phyloP scores from a whole-genome alignment of 2,888 invertebrate species.

The Ashinkailepas kermadecensis region DNA sequence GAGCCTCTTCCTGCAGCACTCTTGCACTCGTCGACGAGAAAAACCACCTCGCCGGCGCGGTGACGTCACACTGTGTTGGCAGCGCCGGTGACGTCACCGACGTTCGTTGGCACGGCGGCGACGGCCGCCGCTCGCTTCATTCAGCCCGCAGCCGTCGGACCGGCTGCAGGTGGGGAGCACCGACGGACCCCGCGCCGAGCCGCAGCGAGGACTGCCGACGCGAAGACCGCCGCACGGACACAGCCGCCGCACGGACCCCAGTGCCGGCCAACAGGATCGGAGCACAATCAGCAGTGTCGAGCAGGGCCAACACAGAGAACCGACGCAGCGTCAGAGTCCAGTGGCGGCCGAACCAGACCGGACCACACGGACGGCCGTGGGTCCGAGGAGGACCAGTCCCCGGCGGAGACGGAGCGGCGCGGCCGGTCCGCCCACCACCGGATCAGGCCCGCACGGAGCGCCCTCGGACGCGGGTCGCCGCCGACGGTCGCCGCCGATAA shows the following conservation, averaged over 20 bases:
- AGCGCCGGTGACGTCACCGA: background rate
- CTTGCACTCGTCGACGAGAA: too few relatives aligned
- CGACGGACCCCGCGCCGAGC: background rate
- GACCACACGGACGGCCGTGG: too few relatives aligned
- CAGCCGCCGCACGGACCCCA: background rate
- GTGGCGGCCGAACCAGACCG: too few relatives aligned
- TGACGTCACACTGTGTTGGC: background rate
- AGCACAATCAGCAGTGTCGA: background rate
- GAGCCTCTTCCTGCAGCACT: too few relatives aligned
- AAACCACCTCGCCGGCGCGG: too few relatives aligned
- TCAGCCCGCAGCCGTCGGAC: background rate
- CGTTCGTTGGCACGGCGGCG: background rate
- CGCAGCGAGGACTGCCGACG: background rate
- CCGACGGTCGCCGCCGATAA: background rate
- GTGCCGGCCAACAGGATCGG: background rate
- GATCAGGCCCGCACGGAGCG: background rate
- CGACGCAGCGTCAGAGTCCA: too few relatives aligned
- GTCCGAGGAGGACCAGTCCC: too few relatives aligned
- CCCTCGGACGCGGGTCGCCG: background rate
- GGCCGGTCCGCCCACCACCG: background rate
- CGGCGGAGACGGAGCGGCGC: background rate
- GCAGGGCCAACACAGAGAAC: background rate
- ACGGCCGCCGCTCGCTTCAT: background rate
- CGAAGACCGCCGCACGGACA: background rate
- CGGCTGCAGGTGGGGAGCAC: background rate